Evolutionary conservation across 2,888 invertebrate species (phyloP), one percentile per base, ranked within the genome.

Genomic region (Drosophila robusta): DNA sequence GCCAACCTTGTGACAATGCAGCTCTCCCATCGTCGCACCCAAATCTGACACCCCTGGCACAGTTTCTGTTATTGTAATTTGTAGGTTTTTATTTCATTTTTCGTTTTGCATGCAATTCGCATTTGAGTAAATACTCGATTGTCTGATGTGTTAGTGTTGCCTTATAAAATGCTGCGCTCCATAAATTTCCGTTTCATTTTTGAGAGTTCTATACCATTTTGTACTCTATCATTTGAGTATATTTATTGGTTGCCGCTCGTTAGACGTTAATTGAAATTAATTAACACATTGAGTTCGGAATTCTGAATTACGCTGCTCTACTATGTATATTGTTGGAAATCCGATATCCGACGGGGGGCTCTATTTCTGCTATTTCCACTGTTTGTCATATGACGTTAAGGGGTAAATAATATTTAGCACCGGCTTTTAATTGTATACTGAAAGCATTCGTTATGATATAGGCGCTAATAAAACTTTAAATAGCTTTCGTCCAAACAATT

Each of bases 201-300:
- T 45, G 14, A 46, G 61, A 47, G 46, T 60, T 80, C 26, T 52
- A 52, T 61, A 36, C 9, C 26, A 39, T 14, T 55, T 51, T 41
- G 49, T 45, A 39, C 32, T 14, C 42, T 26, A 56, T 39, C 50
- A 41, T 51, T 47, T 18, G 47, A 29, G 18, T 56, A 4, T 60
- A 42, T 64, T 63, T 69, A 64, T 57, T 58, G 39, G 22, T 46
- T 58, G 55, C 22, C 46, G 68, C 73, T 82, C 65, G 76, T 85
- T 86, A 70, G 64, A 54, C 61, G 81, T 66, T 87, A 89, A 89
- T 89, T 89, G 78, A 88, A 88, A 88, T 88, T 84, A 88, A 89
- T 89, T 89, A 89, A 78, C 89, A 88, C 73, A 71, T 74, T 75
- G 39, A 60, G 60, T 44, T 50, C 34, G 47, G 34, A 50, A 67